Conservation (phyloP, 2,888 invertebrate genomes). For the Neoascia interrupta region DNA sequence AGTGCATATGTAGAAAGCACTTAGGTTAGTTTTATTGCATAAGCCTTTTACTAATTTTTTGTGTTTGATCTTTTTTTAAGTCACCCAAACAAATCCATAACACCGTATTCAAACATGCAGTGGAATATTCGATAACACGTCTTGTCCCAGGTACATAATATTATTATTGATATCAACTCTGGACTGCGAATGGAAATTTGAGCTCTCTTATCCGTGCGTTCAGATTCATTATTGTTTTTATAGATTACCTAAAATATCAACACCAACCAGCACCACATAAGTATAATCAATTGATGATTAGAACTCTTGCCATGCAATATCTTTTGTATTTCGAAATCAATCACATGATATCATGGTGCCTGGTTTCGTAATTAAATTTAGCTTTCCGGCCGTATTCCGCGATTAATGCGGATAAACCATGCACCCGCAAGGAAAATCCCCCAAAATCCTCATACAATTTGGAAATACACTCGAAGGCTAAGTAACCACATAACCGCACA, state of each 20-base stretch:
- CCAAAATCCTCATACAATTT: conserved; percentile 1
- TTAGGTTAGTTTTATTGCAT: no score
- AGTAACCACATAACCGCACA: background rate
- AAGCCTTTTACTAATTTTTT: no score
- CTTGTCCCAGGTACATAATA: no score
- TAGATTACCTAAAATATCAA: conserved; percentile 12
- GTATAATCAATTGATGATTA: conserved; percentile 48
- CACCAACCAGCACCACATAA: conserved; percentile 17
- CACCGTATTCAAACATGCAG: no score
- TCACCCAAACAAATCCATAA: no score
- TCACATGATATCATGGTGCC: conserved; percentile 31
- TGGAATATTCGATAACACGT: no score
- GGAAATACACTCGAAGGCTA: conserved; percentile 26
- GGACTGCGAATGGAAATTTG: conserved; percentile 1
- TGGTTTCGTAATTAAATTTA: background rate
- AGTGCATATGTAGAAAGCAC: no score
- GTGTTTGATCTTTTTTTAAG: no score
- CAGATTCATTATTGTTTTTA: background rate
- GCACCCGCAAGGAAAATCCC: background rate
- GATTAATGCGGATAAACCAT: no score
- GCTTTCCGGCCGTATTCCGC: no score
- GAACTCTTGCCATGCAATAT: conserved; percentile 23
- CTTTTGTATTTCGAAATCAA: no score
- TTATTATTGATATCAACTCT: conserved; percentile 18
- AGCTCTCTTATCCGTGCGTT: conserved; percentile 15